Evolutionary conservation across 2,113 vertebrate genomes (phyloP).

Genomic region (Eupsittula cactorum): DNA sequence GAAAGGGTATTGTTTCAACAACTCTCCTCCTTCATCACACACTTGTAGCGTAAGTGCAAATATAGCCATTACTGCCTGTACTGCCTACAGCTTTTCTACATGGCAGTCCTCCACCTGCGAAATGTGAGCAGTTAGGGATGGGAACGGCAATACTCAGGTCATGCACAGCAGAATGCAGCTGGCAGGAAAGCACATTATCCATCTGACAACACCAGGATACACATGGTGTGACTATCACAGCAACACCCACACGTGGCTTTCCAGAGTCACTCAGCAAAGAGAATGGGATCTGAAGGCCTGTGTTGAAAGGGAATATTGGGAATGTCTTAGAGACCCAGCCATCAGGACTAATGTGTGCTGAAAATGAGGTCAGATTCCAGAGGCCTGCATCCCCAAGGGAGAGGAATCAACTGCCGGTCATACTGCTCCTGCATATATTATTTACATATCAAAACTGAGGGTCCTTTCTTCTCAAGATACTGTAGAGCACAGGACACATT

Average conservation of each 20-base stretch:
- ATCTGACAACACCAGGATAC: background rate
- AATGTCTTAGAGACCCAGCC: background rate
- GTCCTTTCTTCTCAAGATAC: background rate
- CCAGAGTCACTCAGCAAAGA: background rate
- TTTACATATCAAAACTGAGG: background rate
- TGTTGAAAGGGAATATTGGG: background rate
- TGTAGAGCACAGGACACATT: background rate
- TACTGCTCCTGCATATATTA: background rate
- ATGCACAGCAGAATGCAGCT: background rate
- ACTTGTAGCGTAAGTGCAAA: rapidly evolving
- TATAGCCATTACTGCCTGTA: background rate
- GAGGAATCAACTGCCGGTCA: background rate
- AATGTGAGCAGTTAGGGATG: background rate
- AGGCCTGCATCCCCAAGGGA: background rate
- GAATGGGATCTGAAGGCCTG: background rate
- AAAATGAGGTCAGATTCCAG: background rate
- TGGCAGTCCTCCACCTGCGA: background rate
- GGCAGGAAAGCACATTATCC: background rate
- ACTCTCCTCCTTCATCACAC: background rate
- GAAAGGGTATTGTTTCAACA: background rate
- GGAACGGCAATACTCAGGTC: background rate
- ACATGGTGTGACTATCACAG: background rate
- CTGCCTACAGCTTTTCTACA: background rate
- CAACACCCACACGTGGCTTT: background rate
- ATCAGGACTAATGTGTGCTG: background rate